A percentile compares a stretch with the other conserved stretches of the same genome.
These are phyloP conservation scores for Drosophila neonasuta DNA, from an alignment of 2,888 invertebrate genomes.

Conservation along the genomic window DNA sequence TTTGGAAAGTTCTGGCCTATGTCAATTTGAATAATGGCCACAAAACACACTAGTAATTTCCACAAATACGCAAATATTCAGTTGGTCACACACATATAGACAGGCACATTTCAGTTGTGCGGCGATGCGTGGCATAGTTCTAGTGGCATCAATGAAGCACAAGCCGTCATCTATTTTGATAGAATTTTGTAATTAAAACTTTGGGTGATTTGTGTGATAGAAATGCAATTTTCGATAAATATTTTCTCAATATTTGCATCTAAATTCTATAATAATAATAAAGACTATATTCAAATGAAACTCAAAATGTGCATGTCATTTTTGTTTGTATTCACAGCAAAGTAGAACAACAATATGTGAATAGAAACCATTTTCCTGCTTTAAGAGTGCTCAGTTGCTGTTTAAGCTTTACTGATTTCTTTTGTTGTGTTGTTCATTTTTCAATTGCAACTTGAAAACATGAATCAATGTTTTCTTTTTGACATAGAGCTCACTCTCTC, in stretches of 20 bases:
- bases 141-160: constrained; percentile 15
- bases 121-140: constrained; percentile 16
- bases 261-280: neutral
- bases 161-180: constrained; percentile 1
- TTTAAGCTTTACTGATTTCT: neutral
- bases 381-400: neutral
- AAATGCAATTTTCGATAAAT: constrained; percentile 12
- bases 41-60: constrained; percentile 24
- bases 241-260: neutral
- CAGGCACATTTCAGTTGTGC: neutral
- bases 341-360: neutral
- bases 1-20: constrained; percentile 21
- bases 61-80: constrained; percentile 14
- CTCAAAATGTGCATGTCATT: neutral
- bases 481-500: neutral
- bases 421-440: neutral
- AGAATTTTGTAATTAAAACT: constrained; percentile 32
- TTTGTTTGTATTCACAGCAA: neutral
- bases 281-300: neutral
- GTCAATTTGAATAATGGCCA: constrained; percentile 43
- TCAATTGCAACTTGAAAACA: constrained; percentile 2
- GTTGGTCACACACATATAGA: constrained; percentile 7
- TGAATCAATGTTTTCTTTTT: neutral
- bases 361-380: neutral
- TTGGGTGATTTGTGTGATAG: constrained; percentile 5